These are phyloP conservation scores for Hippopotamyrus pictus DNA, from an alignment of 2,797 vertebrate species.

Conservation along the genomic window DNA sequence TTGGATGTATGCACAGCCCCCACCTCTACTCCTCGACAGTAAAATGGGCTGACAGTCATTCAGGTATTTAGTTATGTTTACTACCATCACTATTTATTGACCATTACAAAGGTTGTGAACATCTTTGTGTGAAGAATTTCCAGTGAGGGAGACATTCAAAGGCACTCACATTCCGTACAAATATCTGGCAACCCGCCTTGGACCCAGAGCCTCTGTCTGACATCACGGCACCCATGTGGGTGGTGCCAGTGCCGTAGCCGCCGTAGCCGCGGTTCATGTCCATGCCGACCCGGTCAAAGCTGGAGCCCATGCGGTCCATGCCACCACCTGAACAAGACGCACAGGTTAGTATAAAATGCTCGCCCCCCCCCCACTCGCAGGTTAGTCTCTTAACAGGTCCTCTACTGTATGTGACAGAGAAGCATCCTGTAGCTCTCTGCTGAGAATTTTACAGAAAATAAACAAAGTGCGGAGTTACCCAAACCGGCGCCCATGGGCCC, in stretches of 20 bases:
- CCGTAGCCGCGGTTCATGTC: constrained; percentile 83
- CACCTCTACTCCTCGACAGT: neutral
- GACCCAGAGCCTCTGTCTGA: constrained; percentile 76
- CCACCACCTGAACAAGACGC: constrained; percentile 64
- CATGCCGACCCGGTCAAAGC: constrained; percentile 83
- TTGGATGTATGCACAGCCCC: neutral
- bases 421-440: neutral
- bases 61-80: neutral
- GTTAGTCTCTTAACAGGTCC: neutral
- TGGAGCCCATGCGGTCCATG: constrained; percentile 85
- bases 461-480: constrained; percentile 67
- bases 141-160: neutral
- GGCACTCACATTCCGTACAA: constrained; percentile 90
- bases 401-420: neutral
- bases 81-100: neutral
- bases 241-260: constrained; percentile 64
- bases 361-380: neutral
- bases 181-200: constrained; percentile 94
- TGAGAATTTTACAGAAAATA: neutral
- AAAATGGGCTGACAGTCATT: neutral
- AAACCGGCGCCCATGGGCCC: constrained; percentile 84
- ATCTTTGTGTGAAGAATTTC: neutral
- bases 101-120: neutral
- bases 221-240: constrained; percentile 77
- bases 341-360: neutral